Percentiles rank a stretch among this genome's conserved stretches.
Conservation (phyloP, 2,888 invertebrate species). For the Rhorus exstirpatorius region DNA sequence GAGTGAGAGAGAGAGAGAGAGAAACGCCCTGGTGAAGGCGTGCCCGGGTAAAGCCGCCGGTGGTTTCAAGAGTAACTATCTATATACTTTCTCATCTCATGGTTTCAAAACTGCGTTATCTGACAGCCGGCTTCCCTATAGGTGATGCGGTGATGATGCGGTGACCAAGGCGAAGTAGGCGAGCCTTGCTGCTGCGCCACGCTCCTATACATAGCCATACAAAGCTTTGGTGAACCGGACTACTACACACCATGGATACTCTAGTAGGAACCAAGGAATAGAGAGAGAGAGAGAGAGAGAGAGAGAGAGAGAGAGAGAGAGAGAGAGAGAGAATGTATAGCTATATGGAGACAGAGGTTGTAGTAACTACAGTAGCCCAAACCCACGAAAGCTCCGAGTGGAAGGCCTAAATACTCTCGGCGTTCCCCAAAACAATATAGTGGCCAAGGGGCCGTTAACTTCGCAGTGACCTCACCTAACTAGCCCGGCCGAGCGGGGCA, state of each 20-base stretch:
- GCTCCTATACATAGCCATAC: conserved; percentile 43
- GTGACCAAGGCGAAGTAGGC: conserved; percentile 52
- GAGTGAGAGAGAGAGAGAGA: conserved; percentile 30
- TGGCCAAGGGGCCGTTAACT: conserved; percentile 77
- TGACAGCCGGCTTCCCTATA: conserved; percentile 34
- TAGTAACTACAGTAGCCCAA: conserved; percentile 43
- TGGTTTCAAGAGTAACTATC: conserved; percentile 68
- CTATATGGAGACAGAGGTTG: conserved; percentile 8
- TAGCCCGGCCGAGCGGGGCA: conserved; percentile 78
- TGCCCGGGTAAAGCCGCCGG: conserved; percentile 71
- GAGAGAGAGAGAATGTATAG: conserved; percentile 15
- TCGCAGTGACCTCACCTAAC: conserved; percentile 81
- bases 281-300: conserved; percentile 7
- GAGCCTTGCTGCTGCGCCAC: conserved; percentile 60
- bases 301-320: conserved; percentile 15
- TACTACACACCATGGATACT: conserved; percentile 27
- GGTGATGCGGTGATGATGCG: conserved; percentile 56
- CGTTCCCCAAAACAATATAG: conserved; percentile 82
- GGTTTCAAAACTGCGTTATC: conserved; percentile 80
- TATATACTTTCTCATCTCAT: conserved; percentile 77
- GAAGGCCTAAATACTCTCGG: conserved; percentile 81
- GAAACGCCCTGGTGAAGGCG: conserved; percentile 35
- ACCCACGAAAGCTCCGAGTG: conserved; percentile 68
- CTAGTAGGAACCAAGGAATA: conserved; percentile 37
- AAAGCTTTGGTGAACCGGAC: conserved; percentile 34